These are phyloP conservation scores for Dipus sagitta DNA, from an alignment of 2,797 vertebrate species.

Conservation along the genomic window DNA sequence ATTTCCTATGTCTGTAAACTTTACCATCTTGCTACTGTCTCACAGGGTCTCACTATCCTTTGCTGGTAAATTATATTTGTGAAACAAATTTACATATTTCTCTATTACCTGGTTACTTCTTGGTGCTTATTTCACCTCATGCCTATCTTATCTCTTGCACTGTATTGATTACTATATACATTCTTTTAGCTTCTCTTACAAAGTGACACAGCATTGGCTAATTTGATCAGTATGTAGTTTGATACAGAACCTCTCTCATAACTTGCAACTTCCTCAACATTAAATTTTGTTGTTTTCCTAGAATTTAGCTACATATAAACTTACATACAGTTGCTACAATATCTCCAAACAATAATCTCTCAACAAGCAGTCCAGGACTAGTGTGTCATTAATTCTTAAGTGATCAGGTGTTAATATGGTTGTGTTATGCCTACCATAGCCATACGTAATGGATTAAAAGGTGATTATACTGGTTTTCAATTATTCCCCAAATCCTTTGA, in stretches of 20 bases:
- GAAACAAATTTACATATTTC: background rate
- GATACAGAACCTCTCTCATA: slow-evolving; percentile 32
- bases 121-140: background rate
- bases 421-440: background rate
- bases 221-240: slow-evolving; percentile 3
- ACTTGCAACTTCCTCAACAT: slow-evolving; percentile 52
- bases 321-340: background rate
- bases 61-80: background rate
- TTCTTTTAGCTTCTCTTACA: slow-evolving; percentile 45
- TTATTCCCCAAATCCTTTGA: background rate
- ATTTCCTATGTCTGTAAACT: slow-evolving; percentile 11
- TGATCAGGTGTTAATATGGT: background rate
- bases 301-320: background rate
- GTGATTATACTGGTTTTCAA: slow-evolving; percentile 30
- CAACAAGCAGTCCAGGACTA: slow-evolving; percentile 50
- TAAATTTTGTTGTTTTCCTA: slow-evolving; percentile 23
- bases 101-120: slow-evolving; percentile 24
- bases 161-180: slow-evolving; percentile 20
- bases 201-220: slow-evolving; percentile 25
- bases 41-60: background rate
- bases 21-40: slow-evolving; percentile 38
- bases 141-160: background rate
- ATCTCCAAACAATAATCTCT: slow-evolving; percentile 25
- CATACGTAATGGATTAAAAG: slow-evolving; percentile 51
- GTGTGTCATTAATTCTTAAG: slow-evolving; percentile 90